phyloP scores from a whole-genome alignment of 1,140 invertebrate genomes.

The Leptinotarsa defecta region DNA sequence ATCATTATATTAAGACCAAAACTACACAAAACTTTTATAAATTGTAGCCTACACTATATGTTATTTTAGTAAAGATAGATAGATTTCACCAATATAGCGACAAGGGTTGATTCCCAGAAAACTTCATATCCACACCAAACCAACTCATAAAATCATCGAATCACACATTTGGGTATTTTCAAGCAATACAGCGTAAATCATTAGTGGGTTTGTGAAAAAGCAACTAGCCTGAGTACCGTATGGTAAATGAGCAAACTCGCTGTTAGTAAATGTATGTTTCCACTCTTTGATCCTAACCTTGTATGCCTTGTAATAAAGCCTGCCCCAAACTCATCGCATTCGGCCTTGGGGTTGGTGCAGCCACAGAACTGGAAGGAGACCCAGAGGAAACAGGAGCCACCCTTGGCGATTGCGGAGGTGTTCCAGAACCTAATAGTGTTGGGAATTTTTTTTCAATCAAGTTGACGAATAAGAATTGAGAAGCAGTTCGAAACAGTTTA shows the following conservation, averaged over 20 bases:
- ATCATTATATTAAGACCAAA: too few relatives aligned
- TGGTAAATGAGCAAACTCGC: neutral
- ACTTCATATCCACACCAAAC: too few relatives aligned
- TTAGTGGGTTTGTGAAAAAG: constrained; percentile 2
- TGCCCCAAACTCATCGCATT: constrained; percentile 55
- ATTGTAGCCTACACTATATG: too few relatives aligned
- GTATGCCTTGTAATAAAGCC: constrained; percentile 57
- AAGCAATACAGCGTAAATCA: neutral
- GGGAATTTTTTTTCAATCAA: neutral
- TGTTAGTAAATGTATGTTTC: constrained; percentile 7
- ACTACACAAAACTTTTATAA: too few relatives aligned
- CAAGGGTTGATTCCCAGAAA: too few relatives aligned
- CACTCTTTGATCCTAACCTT: constrained; percentile 52
- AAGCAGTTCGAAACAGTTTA: too few relatives aligned
- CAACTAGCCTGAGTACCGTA: neutral
- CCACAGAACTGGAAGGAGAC: constrained; percentile 50
- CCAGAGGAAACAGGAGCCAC: constrained; percentile 43
- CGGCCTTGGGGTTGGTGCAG: constrained; percentile 40
- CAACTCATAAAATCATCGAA: too few relatives aligned
- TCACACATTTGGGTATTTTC: too few relatives aligned
- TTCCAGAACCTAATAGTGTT: constrained; percentile 48
- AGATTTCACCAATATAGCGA: too few relatives aligned
- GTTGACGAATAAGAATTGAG: too few relatives aligned
- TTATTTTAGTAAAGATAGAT: too few relatives aligned
- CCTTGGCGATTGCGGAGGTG: constrained; percentile 53